Conservation (phyloP, 2,888 invertebrate species). For the Vanessa cardui region DNA sequence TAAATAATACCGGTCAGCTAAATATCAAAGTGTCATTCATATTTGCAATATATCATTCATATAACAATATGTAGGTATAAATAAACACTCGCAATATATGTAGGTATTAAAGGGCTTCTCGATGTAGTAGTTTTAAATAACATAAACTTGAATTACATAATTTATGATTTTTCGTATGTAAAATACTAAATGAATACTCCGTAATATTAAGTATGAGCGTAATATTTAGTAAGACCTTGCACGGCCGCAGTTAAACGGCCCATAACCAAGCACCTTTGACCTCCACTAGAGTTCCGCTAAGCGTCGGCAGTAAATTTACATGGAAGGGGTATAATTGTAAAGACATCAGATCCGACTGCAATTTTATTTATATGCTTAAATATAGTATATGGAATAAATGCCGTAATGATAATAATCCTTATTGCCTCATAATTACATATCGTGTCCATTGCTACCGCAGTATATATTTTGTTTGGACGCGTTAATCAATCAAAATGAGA, state of each 20-base stretch:
- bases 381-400: neutral
- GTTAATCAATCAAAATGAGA: constrained; percentile 31
- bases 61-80: no score
- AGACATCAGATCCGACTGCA: neutral
- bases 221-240: constrained; percentile 49
- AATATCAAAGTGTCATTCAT: no score
- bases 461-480: constrained; percentile 17
- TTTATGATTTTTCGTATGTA: neutral
- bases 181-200: neutral
- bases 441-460: neutral
- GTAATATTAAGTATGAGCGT: neutral
- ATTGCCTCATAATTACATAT: constrained; percentile 41
- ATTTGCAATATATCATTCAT: no score
- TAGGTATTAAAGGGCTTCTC: no score
- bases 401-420: constrained; percentile 24
- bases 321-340: constrained; percentile 6
- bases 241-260: constrained; percentile 51
- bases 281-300: constrained; percentile 44
- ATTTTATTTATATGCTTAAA: no score
- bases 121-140: no score
- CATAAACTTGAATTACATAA: no score
- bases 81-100: no score
- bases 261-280: constrained; percentile 49
- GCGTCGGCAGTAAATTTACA: constrained; percentile 5
- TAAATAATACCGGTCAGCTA: no score